These are phyloP conservation scores for Vulpes vulpes DNA, from an alignment of 2,113 vertebrate genomes.

Conservation along the genomic window DNA sequence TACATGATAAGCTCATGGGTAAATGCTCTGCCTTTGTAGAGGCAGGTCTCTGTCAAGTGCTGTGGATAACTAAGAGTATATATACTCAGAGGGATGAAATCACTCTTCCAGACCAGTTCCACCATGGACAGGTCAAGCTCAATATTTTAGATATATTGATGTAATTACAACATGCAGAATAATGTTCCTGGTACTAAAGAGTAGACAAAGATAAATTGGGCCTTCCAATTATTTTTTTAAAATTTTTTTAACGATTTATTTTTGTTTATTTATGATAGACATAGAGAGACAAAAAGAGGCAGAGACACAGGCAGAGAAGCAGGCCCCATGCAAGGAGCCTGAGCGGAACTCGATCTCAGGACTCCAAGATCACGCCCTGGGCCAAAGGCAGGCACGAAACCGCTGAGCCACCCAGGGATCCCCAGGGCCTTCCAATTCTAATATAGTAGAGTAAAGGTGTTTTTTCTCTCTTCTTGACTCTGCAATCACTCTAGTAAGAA, in stretches of 20 bases:
- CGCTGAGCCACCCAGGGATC: too few relatives aligned
- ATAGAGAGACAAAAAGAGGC: too few relatives aligned
- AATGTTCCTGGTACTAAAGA: background rate
- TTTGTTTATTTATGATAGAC: too few relatives aligned
- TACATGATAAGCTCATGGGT: background rate
- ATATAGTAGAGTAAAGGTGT: background rate
- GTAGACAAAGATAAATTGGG: background rate
- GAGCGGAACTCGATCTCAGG: accelerated
- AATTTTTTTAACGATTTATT: too few relatives aligned
- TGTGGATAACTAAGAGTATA: background rate
- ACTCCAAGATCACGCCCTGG: too few relatives aligned
- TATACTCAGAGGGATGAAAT: background rate
- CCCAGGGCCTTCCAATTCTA: too few relatives aligned
- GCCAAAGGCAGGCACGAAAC: too few relatives aligned
- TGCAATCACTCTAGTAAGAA: background rate
- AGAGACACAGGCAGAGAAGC: too few relatives aligned
- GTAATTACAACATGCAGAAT: background rate
- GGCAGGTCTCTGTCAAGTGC: accelerated
- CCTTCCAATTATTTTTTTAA: too few relatives aligned
- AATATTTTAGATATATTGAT: background rate
- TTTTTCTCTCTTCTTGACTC: background rate
- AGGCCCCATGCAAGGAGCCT: too few relatives aligned
- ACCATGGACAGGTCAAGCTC: background rate
- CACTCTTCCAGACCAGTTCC: background rate
- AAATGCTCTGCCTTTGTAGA: background rate